Evolutionary conservation across 2,113 vertebrate species (phyloP).

Genomic region (Brachyistius frenatus): DNA sequence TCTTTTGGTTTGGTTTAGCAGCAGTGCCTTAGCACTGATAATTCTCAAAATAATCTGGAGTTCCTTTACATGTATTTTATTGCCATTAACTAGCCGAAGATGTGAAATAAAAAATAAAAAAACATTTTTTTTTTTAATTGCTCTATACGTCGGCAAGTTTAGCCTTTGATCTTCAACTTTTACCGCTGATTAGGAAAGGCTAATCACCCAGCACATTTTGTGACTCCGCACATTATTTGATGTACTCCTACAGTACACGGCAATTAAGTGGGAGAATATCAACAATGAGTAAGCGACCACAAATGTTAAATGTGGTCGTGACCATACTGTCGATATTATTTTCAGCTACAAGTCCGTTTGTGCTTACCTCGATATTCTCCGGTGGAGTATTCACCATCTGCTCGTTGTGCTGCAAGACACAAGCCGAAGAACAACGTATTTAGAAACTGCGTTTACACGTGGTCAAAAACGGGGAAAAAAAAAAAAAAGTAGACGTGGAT

Average conservation of each 20-base stretch:
- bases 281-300: conserved; percentile 68
- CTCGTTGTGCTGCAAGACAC: conserved; percentile 45
- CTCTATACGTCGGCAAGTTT: background rate
- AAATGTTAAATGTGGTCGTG: conserved; percentile 13
- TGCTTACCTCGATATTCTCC: conserved; percentile 60
- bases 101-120: too few relatives aligned
- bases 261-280: conserved; percentile 59
- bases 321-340: background rate
- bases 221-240: conserved; percentile 42
- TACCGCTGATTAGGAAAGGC: background rate
- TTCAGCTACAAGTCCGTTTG: conserved; percentile 1
- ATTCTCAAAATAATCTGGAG: too few relatives aligned
- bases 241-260: conserved; percentile 55
- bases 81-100: too few relatives aligned
- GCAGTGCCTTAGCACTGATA: background rate
- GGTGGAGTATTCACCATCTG: conserved; percentile 57
- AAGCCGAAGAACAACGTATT: conserved; percentile 3
- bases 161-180: background rate
- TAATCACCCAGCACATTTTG: background rate
- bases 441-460: background rate
- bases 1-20: too few relatives aligned
- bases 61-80: too few relatives aligned
- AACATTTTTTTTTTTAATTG: too few relatives aligned
- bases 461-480: background rate
- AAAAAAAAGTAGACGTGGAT: background rate